Base-by-base conservation (phyloP, 2,797 vertebrate species). In the Euthynnus affinis region DNA sequence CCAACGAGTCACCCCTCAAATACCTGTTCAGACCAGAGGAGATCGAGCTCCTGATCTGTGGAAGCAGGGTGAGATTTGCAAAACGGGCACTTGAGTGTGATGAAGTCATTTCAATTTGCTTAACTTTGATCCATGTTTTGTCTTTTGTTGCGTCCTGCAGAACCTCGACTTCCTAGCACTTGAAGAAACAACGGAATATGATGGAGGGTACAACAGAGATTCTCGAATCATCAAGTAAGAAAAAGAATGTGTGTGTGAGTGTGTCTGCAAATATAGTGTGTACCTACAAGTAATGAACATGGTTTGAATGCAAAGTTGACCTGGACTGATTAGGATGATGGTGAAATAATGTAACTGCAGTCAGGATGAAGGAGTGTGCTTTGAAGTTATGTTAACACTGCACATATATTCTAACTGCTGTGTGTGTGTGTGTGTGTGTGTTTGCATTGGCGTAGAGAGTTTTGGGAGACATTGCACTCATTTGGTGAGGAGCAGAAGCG, bases 1-100 rank as follows among this genome's bases (percentile, higher is more conserved):
- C 98, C 90, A 99, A 98, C 71, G 98, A 99, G 91, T 99, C 98
- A 13, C 98, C 98, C 0, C 94, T 99, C 82, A 99, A 99, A 88
- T 99, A 99, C 94, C 95, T 99, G 89, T 99, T 99, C 95, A 95
- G 98, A 89, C 97, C 98, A 1, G 98, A 99, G 92, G 98, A 99
- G 88, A 99, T 99, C 65, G 98, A 99, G 94, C 95, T 99, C 77
- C 97, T 99, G 42, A 99, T 99, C 93, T 99, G 98, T 87, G 98
- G 98, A 83, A 99, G 98, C 96, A 96, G 98, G 96, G 93, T 94
- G 72, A 92, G 90, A 48, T 1, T 14, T 22, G 8, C 6, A 0
- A 4, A 5, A 3, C 18, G 15, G 4, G 40, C 2, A 9, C 58
- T 20, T 22, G 0, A 29, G 3, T 0, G 2, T 23, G 3, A 9